Evolutionary conservation across 2,797 vertebrate genomes (phyloP), one percentile per base, ranked within the genome.

Genomic region (Channallabes apus): DNA sequence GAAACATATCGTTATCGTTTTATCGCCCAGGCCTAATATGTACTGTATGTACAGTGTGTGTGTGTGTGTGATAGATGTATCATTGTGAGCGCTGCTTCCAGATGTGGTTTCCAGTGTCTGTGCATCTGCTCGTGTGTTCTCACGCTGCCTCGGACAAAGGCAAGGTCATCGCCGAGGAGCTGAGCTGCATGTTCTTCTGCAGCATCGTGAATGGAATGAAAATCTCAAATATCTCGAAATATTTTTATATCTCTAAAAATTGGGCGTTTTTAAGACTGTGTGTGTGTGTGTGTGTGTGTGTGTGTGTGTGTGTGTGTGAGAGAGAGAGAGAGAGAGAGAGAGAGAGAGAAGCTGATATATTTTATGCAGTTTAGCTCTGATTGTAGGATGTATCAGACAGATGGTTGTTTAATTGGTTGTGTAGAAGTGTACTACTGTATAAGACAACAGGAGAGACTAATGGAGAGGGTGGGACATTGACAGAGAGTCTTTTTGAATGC

Each of bases 401-500:
- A 54, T 27, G n/a, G 4, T 29, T 67, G 79, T 65, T 46, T 79
- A 79, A 62, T 79, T 65, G 61, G 18, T 62, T 79, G 35, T 62
- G 58, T 78, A 35, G 75, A 27, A 56, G 56, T 35, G 76, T 9
- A 9, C 76, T 9, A 9, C 76, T 61, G 76, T 9, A 17, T n/a
- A 64, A 80, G 27, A 62, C 59, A 80, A 67, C 17, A 27, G 67
- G 54, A 68, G 32, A 71, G 27, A 78, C 54, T 18, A 61, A 69
- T 17, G 4, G 27, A 79, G 58, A 54, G 24, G 32, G 24, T 8
- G 65, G 59, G 68, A 46, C 38, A 62, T 17, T 75, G 61, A 76
- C 17, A 59, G 32, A 64, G 27, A 29, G 62, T 75, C 84, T 88
- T 85, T 73, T 46, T 87, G 78, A 83, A 84, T 87, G 82, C 62